These are phyloP conservation scores for Ornithoptera alexandrae DNA, from an alignment of 2,888 invertebrate species.

Conservation along the genomic window DNA sequence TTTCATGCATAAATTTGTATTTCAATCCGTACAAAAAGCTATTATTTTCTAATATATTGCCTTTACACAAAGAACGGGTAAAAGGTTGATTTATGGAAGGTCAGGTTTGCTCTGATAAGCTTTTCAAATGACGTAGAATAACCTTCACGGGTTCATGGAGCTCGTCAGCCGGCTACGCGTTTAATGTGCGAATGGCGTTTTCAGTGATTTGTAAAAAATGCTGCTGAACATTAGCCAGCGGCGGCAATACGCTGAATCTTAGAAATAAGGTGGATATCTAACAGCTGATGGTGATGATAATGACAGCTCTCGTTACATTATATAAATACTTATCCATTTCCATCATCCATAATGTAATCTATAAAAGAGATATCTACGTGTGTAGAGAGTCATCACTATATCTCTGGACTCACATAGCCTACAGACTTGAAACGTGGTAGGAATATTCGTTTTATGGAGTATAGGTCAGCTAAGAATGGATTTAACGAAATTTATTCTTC, in stretches of 20 bases:
- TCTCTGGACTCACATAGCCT: no score
- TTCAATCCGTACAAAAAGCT: background rate
- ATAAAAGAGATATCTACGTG: no score
- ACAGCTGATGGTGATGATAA: no score
- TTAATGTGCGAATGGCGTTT: slow-evolving; percentile 16
- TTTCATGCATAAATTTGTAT: background rate
- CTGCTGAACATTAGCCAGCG: background rate
- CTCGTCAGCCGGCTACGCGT: background rate
- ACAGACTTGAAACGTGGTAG: no score
- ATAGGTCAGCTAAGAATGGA: no score
- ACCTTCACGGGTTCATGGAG: slow-evolving; percentile 17
- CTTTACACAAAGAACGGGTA: slow-evolving; percentile 9
- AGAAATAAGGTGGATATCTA: no score
- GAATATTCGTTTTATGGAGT: no score
- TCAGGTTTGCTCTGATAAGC: slow-evolving; percentile 22
- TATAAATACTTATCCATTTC: no score
- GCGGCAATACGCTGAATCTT: background rate
- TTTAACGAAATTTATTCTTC: no score
- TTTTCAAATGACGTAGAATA: slow-evolving; percentile 14
- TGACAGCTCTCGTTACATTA: no score
- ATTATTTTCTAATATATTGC: slow-evolving; percentile 7
- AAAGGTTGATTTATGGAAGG: slow-evolving; percentile 19
- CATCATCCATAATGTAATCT: no score
- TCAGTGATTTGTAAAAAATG: slow-evolving; percentile 11
- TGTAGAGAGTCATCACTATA: no score